Evolutionary conservation across 2,888 invertebrate species (phyloP), one percentile per base, ranked within the genome.

Genomic region (Pyrgus malvae): DNA sequence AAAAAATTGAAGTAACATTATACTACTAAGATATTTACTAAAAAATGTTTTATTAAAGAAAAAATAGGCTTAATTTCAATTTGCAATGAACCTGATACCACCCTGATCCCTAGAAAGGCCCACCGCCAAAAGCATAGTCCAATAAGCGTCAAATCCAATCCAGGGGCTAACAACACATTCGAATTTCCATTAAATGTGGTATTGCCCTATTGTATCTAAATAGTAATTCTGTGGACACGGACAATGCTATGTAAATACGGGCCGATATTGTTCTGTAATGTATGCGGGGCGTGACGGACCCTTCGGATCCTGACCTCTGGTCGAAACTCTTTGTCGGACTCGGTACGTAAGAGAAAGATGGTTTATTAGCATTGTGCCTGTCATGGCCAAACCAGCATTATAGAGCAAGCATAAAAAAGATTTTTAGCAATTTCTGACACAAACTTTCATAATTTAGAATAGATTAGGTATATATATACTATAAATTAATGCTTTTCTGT

Each of bases 201-300:
- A 37, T 37, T 37, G 14, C 37, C 17, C 37, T 16, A 73, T 60
- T 71, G 74, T 73, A 74, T 83, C 77, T 82, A 80, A 82, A 84
- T 83, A 83, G 77, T 82, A 82, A 84, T 81, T 70, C 72, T 69
- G 65, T 60, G 69, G 64, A 69, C 64, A 67, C 56, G 63, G 73
- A 78, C 81, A 83, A 83, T 80, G 78, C 78, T 83, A 86, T 84
- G 84, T 83, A 81, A 84, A 84, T 83, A 78, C 65, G 60, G 65
- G 51, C 64, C 67, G 67, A 78, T 77, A 80, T 83, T 77, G 77
- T 64, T 62, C 66, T 67, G 71, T 78, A 81, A 84, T 83, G 69
- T 83, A 83, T 79, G 76, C 78, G 68, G 61, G 63, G 57, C 70
- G 77, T 77, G 75, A 71, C 73, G 64, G 63, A 64, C 51, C 51